Evolutionary conservation across 2,113 vertebrate genomes (phyloP).

Genomic region (Perca fluviatilis): DNA sequence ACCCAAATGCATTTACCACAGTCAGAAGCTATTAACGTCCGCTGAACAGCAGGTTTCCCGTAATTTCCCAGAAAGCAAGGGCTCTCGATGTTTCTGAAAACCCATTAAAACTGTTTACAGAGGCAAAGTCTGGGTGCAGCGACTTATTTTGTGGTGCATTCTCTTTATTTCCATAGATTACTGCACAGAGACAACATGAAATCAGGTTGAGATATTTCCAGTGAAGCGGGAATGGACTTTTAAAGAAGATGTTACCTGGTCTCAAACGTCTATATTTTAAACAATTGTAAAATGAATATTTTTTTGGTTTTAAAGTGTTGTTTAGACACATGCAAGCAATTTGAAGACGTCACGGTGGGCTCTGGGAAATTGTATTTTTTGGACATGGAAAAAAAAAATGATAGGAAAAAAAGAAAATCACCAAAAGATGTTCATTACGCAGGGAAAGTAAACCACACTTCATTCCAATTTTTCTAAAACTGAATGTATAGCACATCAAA

Average conservation of each 20-base stretch:
- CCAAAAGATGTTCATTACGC: neutral
- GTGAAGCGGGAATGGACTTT: neutral
- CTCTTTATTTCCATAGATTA: neutral
- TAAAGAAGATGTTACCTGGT: neutral
- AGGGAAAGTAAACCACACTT: neutral
- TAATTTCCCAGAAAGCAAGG: conserved; percentile 43
- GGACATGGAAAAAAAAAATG: neutral
- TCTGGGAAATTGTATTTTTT: neutral
- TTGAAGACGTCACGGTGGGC: neutral
- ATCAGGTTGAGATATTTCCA: neutral
- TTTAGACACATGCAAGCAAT: neutral
- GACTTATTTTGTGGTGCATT: neutral
- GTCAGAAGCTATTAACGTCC: conserved; percentile 34
- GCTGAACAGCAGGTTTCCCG: conserved; percentile 17
- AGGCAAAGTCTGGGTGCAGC: neutral
- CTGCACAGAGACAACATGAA: neutral
- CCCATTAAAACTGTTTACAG: conserved; percentile 46
- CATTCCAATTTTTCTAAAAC: neutral
- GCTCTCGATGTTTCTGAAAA: conserved; percentile 49
- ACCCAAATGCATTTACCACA: conserved; percentile 32
- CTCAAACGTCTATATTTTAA: neutral
- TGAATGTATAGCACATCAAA: neutral
- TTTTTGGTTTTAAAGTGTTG: neutral
- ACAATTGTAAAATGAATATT: too few species aligned
- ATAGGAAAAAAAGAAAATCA: neutral